These are phyloP conservation scores for Sesia bembeciformis DNA, from an alignment of 2,888 invertebrate genomes.

Conservation along the genomic window DNA sequence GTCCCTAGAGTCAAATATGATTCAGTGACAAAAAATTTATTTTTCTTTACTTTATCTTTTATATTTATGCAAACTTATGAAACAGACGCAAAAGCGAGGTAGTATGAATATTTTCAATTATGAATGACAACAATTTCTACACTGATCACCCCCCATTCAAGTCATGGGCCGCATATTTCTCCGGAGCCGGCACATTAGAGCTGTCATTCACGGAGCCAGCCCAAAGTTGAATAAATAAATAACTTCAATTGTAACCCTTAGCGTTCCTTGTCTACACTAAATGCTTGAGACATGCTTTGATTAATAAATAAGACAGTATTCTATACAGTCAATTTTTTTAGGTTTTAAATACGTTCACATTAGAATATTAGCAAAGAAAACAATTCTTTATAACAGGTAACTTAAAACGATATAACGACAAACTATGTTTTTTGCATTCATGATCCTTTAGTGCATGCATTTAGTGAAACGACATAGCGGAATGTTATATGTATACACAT, in stretches of 20 bases:
- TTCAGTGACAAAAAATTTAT: not conserved
- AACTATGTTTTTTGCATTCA: too few relatives aligned
- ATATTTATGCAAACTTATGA: not conserved
- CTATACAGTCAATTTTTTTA: too few relatives aligned
- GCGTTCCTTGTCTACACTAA: slow-evolving; percentile 28
- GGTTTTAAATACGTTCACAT: too few relatives aligned
- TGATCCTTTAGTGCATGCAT: too few relatives aligned
- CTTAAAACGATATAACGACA: too few relatives aligned
- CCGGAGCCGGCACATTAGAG: slow-evolving; percentile 17
- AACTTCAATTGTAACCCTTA: slow-evolving; percentile 49
- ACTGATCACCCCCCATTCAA: slow-evolving; percentile 25
- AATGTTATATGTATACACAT: too few relatives aligned
- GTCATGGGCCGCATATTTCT: slow-evolving; percentile 32
- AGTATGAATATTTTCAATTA: slow-evolving; percentile 9
- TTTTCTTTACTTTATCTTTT: not conserved
- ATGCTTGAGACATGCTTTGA: slow-evolving; percentile 8
- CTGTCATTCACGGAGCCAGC: slow-evolving; percentile 33
- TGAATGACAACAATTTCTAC: slow-evolving; percentile 30
- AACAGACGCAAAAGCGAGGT: not conserved
- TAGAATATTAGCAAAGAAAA: too few relatives aligned
- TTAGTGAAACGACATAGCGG: too few relatives aligned
- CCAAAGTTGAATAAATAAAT: slow-evolving; percentile 55
- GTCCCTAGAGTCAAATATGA: not conserved
- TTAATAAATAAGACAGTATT: too few relatives aligned
- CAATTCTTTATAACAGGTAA: too few relatives aligned